Conservation (phyloP, 2,113 vertebrate genomes). For the Tachuris rubrigastra region DNA sequence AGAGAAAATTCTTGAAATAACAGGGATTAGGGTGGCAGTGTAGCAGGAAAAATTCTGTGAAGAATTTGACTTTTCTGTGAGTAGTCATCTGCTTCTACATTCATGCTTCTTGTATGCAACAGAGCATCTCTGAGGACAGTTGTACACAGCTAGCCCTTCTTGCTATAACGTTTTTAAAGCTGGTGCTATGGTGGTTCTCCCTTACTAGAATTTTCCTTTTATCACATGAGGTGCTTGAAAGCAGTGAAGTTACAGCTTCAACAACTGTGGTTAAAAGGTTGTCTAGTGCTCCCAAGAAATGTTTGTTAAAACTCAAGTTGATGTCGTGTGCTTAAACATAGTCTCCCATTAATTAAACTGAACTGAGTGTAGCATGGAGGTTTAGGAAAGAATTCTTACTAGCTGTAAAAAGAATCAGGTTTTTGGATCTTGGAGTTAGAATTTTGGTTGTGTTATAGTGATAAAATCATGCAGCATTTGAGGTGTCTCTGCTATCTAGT, state of each 20-base stretch:
- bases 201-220: neutral
- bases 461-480: neutral
- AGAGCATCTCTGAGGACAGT: neutral
- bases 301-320: neutral
- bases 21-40: fast-evolving
- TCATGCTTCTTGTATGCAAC: neutral
- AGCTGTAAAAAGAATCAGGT: neutral
- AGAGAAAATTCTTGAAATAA: neutral
- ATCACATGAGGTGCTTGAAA: neutral
- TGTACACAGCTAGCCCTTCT: neutral
- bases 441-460: neutral
- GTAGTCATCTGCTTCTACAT: neutral
- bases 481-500: neutral
- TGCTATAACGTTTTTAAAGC: neutral
- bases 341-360: neutral
- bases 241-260: neutral
- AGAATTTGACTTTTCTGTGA: neutral
- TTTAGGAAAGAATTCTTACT: neutral
- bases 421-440: neutral
- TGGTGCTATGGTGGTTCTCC: neutral
- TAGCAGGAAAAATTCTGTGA: neutral
- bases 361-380: neutral
- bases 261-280: neutral
- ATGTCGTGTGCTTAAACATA: neutral
- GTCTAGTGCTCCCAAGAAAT: neutral